Conservation (phyloP, 2,113 vertebrate genomes). For the Caracal caracal region DNA sequence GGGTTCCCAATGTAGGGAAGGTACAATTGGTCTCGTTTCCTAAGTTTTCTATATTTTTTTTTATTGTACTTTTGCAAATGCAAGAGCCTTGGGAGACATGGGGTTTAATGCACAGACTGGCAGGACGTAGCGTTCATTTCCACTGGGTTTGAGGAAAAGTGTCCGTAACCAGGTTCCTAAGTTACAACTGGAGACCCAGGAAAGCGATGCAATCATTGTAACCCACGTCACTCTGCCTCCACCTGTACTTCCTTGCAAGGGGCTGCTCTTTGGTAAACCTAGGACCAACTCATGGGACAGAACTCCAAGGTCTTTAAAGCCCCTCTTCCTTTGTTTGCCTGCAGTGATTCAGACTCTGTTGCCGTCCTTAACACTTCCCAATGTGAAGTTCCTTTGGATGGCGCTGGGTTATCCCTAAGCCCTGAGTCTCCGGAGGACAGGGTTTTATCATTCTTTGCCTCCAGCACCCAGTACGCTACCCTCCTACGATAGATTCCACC, state of each 20-base stretch:
- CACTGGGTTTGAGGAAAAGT: not conserved
- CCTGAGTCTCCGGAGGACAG: not conserved
- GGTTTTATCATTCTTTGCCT: no score
- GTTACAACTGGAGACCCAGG: not conserved
- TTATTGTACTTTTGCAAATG: not conserved
- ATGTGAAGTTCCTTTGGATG: rapidly evolving
- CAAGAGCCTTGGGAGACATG: not conserved
- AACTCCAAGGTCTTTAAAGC: rapidly evolving
- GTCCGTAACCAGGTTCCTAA: not conserved
- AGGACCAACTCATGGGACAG: not conserved
- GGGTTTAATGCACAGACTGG: no score
- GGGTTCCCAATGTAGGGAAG: not conserved
- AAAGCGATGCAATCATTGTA: not conserved
- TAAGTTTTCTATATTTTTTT: no score
- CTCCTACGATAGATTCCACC: not conserved
- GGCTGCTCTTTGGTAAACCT: not conserved
- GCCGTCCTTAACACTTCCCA: not conserved
- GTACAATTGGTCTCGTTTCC: no score
- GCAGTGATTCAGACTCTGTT: rapidly evolving
- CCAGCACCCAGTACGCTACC: rapidly evolving
- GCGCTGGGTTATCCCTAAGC: not conserved
- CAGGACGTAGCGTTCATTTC: rapidly evolving
- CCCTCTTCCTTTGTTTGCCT: not conserved
- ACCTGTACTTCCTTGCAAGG: rapidly evolving
- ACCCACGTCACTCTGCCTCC: not conserved